A percentile compares a stretch with the other conserved stretches of the same genome.
phyloP scores from a whole-genome alignment of 1,140 invertebrate genomes.

The Oryctes rhinoceros region DNA sequence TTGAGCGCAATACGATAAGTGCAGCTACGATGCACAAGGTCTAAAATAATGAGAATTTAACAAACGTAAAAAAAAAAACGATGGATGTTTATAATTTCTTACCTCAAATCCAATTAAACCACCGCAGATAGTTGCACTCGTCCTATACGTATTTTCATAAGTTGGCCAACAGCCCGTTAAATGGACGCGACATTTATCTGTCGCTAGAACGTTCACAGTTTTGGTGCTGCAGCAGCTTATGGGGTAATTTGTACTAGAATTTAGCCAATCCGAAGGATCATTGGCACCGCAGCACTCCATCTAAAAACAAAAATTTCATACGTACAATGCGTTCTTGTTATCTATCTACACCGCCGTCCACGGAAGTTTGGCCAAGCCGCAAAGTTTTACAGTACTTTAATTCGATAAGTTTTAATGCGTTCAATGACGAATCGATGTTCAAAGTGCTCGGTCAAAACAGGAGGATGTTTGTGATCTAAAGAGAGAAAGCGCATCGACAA shows the following conservation, averaged over 20 bases:
- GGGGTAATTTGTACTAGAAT: neutral
- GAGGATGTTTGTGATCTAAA: too few species aligned
- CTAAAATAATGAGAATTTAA: neutral
- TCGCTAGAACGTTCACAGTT: neutral
- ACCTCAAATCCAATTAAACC: conserved; percentile 2
- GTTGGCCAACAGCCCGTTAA: neutral
- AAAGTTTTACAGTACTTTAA: too few species aligned
- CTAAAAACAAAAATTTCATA: too few species aligned
- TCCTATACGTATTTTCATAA: neutral
- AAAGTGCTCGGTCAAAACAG: too few species aligned
- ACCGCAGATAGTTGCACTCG: neutral
- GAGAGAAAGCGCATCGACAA: too few species aligned
- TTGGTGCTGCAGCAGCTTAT: neutral
- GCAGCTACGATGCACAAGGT: neutral
- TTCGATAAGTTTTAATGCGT: too few species aligned
- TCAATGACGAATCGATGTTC: too few species aligned
- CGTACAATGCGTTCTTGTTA: too few species aligned
- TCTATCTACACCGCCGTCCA: too few species aligned
- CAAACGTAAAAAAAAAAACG: neutral
- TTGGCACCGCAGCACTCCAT: neutral
- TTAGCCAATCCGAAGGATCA: neutral
- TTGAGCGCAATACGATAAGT: neutral
- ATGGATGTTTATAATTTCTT: neutral
- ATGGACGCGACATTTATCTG: neutral
- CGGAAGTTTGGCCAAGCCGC: too few species aligned